Conservation (phyloP, 2,888 invertebrate genomes). For the Andrena bicolor region DNA sequence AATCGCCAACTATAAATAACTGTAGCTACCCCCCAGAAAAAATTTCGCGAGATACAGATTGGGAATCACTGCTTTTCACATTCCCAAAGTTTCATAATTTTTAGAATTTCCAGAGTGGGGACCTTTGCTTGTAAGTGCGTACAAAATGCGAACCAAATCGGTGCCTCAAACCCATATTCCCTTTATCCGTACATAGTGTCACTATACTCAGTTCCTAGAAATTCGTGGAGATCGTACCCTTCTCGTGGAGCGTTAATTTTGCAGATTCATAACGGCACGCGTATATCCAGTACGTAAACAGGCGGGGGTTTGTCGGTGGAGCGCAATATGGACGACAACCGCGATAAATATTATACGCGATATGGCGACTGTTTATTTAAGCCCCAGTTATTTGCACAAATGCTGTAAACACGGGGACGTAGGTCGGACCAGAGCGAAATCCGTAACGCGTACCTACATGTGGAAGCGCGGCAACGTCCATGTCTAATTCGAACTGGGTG, state of each 20-base stretch:
- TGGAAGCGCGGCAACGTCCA: background rate
- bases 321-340: slow-evolving; percentile 43
- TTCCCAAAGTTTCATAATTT: no score
- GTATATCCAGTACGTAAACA: slow-evolving; percentile 63
- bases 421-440: slow-evolving; percentile 35
- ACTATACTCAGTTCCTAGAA: background rate
- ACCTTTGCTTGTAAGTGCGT: no score
- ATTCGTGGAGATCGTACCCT: background rate
- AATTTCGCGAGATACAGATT: no score
- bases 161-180: no score
- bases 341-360: slow-evolving; percentile 77
- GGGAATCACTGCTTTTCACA: no score
- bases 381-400: slow-evolving; percentile 67
- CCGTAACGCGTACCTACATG: slow-evolving; percentile 11
- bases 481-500: slow-evolving; percentile 35
- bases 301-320: slow-evolving; percentile 46
- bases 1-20: no score
- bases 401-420: slow-evolving; percentile 51
- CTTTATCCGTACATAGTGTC: background rate
- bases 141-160: no score
- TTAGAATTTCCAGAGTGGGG: no score
- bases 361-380: slow-evolving; percentile 73
- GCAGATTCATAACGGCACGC: slow-evolving; percentile 71
- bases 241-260: slow-evolving; percentile 63
- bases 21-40: no score